Evolutionary conservation across 2,888 invertebrate species (phyloP).

Genomic region (Syritta pipiens): DNA sequence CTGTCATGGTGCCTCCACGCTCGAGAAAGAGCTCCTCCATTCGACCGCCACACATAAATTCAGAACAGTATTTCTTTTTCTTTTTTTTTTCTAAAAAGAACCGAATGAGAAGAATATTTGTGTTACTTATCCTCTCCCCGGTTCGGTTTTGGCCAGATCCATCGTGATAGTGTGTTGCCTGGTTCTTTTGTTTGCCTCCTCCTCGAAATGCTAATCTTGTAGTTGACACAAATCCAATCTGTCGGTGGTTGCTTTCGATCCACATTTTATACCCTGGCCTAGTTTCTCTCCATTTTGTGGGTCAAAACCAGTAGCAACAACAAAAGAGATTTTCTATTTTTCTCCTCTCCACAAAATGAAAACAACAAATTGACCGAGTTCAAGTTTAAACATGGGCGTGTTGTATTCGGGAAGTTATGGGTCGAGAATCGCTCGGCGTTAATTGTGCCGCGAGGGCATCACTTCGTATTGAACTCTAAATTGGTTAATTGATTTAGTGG

Average conservation of each 20-base stretch:
- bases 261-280: constrained; percentile 41
- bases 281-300: constrained; percentile 43
- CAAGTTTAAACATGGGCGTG: background rate
- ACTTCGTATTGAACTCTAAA: constrained; percentile 31
- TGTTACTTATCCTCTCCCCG: too few species aligned
- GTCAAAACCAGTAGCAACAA: constrained; percentile 55
- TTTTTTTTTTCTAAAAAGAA: too few species aligned
- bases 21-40: too few species aligned
- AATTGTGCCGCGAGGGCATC: background rate
- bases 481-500: constrained; percentile 55
- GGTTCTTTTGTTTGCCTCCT: constrained; percentile 9
- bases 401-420: background rate
- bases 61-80: too few species aligned
- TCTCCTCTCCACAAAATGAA: background rate
- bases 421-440: background rate
- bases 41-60: too few species aligned
- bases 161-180: too few species aligned
- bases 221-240: background rate
- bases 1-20: too few species aligned
- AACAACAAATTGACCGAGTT: background rate
- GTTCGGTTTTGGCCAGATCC: too few species aligned
- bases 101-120: too few species aligned
- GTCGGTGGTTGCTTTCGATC: constrained; percentile 16
- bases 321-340: constrained; percentile 3
- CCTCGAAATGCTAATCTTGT: constrained; percentile 8